These are phyloP conservation scores for Anabacerthia variegaticeps DNA, from an alignment of 2,797 vertebrate genomes.

Conservation along the genomic window DNA sequence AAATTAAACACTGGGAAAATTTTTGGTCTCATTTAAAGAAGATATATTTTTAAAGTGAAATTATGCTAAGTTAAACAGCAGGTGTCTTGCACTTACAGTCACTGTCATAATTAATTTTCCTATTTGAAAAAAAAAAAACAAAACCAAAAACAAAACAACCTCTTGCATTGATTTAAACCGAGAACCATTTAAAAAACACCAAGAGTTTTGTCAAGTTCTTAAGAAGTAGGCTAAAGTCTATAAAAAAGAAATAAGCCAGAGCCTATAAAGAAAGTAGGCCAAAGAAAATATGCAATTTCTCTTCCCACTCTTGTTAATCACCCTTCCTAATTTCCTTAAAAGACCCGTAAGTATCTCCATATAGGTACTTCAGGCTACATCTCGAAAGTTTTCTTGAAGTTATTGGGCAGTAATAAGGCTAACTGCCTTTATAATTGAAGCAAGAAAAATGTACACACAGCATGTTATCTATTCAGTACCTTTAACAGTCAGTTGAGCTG, in stretches of 20 bases:
- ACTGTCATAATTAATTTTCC: background rate
- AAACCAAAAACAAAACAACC: background rate
- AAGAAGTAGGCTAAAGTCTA: background rate
- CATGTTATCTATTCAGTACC: slow-evolving; percentile 75
- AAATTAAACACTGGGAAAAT: background rate
- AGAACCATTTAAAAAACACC: background rate
- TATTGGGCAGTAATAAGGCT: background rate
- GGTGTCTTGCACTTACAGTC: background rate
- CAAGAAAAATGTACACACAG: background rate
- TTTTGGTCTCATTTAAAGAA: background rate
- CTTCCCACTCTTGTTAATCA: background rate
- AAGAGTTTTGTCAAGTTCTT: background rate
- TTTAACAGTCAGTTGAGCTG: slow-evolving; percentile 88
- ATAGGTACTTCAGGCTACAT: background rate
- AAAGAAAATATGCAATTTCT: background rate
- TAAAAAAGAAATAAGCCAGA: background rate
- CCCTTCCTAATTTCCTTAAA: background rate
- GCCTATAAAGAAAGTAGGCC: background rate
- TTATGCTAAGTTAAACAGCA: background rate
- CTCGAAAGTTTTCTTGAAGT: background rate
- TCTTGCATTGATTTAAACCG: background rate
- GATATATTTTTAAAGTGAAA: background rate
- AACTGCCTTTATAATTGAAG: background rate
- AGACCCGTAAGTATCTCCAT: background rate
- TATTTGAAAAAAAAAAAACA: background rate